Evolutionary conservation across 2,888 invertebrate genomes (phyloP).

Genomic region (Epinotia bilunana): DNA sequence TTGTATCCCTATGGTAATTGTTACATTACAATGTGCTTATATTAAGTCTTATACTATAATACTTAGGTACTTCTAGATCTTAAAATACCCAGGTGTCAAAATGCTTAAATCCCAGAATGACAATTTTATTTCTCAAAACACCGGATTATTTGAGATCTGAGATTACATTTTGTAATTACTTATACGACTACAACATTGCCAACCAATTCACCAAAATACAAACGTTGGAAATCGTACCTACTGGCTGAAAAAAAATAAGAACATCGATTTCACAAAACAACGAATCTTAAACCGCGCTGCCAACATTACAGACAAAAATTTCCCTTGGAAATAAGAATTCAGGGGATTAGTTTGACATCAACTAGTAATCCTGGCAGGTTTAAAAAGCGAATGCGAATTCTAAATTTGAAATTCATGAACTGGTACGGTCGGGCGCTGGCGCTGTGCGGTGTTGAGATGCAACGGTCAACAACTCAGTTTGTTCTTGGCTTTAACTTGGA

Average conservation of each 20-base stretch:
- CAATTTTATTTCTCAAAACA: no score
- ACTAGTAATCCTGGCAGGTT: slow-evolving; percentile 43
- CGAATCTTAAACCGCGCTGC: not conserved
- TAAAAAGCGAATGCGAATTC: slow-evolving; percentile 44
- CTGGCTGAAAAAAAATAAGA: slow-evolving; percentile 3
- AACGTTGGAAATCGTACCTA: not conserved
- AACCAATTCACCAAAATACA: no score
- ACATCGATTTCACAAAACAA: not conserved
- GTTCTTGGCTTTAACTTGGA: slow-evolving; percentile 24
- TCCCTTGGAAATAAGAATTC: slow-evolving; percentile 21
- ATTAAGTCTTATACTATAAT: no score
- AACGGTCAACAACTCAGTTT: slow-evolving; percentile 29
- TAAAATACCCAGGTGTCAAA: no score
- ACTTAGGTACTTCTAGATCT: no score
- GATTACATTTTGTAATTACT: no score
- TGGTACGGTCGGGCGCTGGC: slow-evolving; percentile 27
- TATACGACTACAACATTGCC: no score
- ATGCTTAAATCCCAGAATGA: no score
- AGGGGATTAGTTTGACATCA: slow-evolving; percentile 30
- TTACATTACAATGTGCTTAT: no score
- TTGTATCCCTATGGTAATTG: no score
- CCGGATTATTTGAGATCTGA: no score
- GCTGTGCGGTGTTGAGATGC: slow-evolving; percentile 24
- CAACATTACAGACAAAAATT: slow-evolving; percentile 16
- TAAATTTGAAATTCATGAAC: slow-evolving; percentile 52